Evolutionary conservation across 2,888 invertebrate species (phyloP), one percentile per base, ranked within the genome.

Genomic region (Epistrophella euchroma): DNA sequence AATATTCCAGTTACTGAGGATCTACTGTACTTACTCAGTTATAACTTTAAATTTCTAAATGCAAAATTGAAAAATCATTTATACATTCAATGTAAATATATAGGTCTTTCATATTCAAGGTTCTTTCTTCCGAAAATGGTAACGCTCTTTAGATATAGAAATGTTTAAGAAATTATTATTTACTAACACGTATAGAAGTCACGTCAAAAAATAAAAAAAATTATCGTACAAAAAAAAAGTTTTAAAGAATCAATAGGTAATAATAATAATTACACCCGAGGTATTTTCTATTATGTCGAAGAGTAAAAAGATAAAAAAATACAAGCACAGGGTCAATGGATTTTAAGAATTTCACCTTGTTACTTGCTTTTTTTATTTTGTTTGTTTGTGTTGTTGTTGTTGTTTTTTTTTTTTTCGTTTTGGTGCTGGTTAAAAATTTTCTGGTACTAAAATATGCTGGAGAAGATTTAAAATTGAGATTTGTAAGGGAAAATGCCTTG

Each of bases 291-390:
- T 66, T 47, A 17, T 47, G 68, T 52, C 68, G 50, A 68, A 35
- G 50, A 52, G 50, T 68, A 37, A 25, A 43, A 17, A 68, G 52
- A 52, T 52, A 52, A 22, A 68, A 62, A 62, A 22, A 52, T 15
- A n/a, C 43, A 4, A n/a, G n/a, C 7, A 40, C 19, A 40, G 72
- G 80, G 81, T 81, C 80, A 85, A 77, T 76, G 76, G 62, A 85
- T 73, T 70, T 68, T 56, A 15, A 85, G 85, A 76, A 85, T 85
- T 85, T 85, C 80, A 81, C 85, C 80, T 80, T 85, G 79, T 75
- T 78, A n/a, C 19, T 50, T 28, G 13, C 11, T 22, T 17, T 66
- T 17, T 66, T 47, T 25, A 25, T 9, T 52, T 28, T 4, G 2
- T 28, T 32, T 72, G 19, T 47, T 55, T 22, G 0, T 13, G 22